phyloP scores from a whole-genome alignment of 2,888 invertebrate genomes.

The Cheilosia soror region DNA sequence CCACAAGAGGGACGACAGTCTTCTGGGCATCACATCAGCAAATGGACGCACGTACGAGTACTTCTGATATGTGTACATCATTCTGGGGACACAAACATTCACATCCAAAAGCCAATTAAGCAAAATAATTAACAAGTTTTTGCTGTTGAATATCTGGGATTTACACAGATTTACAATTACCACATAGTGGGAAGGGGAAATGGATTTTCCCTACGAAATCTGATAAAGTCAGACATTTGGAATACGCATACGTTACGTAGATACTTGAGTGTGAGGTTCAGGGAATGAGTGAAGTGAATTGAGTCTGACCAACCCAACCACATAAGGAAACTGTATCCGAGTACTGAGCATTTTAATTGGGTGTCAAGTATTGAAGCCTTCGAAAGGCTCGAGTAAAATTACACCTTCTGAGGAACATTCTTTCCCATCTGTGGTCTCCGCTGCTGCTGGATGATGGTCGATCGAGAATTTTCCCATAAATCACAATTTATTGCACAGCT shows the following conservation, averaged over 20 bases:
- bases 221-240: slow-evolving; percentile 46
- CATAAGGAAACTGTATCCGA: slow-evolving; percentile 42
- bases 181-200: slow-evolving; percentile 25
- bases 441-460: not conserved
- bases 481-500: slow-evolving; percentile 48
- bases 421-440: slow-evolving; percentile 10
- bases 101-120: slow-evolving; percentile 53
- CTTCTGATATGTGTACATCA: slow-evolving; percentile 15
- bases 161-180: slow-evolving; percentile 55
- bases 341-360: slow-evolving; percentile 59
- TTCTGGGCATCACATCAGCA: slow-evolving; percentile 30
- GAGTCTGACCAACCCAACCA: slow-evolving; percentile 1
- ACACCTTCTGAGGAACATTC: slow-evolving; percentile 51
- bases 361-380: slow-evolving; percentile 55
- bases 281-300: slow-evolving; percentile 40
- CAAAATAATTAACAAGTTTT: slow-evolving; percentile 64
- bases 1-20: slow-evolving; percentile 18
- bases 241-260: slow-evolving; percentile 63
- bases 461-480: slow-evolving; percentile 56
- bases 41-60: slow-evolving; percentile 40
- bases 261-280: slow-evolving; percentile 31
- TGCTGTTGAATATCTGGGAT: slow-evolving; percentile 60
- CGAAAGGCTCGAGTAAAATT: slow-evolving; percentile 23
- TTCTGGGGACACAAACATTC: slow-evolving; percentile 16
- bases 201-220: slow-evolving; percentile 50